phyloP scores from a whole-genome alignment of 1,140 invertebrate species.

The Pseudomyrmex flavicornis region DNA sequence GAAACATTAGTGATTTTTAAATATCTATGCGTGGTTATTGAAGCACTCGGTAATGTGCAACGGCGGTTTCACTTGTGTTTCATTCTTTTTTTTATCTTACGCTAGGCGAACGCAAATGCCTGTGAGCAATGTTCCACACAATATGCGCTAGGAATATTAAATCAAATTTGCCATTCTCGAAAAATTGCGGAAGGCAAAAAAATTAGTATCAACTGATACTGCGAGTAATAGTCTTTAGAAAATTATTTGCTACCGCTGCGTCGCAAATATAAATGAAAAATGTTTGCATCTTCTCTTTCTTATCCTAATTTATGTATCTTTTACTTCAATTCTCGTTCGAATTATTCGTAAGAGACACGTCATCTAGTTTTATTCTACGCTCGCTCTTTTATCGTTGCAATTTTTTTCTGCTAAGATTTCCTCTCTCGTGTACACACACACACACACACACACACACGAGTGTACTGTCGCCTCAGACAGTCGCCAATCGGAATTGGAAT shows the following conservation, averaged over 20 bases:
- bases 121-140: not conserved
- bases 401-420: not conserved
- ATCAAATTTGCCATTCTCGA: not conserved
- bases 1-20: conserved; percentile 83
- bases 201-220: not conserved
- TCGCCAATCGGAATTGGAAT: conserved; percentile 6
- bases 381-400: conserved; percentile 19
- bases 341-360: conserved; percentile 12
- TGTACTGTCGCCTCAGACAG: no score
- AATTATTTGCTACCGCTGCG: no score
- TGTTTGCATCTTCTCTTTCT: no score
- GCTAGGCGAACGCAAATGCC: not conserved
- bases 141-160: not conserved
- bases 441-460: no score
- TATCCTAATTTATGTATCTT: no score
- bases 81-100: conserved; percentile 2
- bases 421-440: no score
- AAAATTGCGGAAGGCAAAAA: not conserved
- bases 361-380: not conserved
- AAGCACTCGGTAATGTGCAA: conserved; percentile 16
- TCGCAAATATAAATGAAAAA: no score
- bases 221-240: no score
- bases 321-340: not conserved
- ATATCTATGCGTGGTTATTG: conserved; percentile 74
- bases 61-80: conserved; percentile 38